Conservation (phyloP, 2,888 invertebrate genomes). For the Sisyra nigra region DNA sequence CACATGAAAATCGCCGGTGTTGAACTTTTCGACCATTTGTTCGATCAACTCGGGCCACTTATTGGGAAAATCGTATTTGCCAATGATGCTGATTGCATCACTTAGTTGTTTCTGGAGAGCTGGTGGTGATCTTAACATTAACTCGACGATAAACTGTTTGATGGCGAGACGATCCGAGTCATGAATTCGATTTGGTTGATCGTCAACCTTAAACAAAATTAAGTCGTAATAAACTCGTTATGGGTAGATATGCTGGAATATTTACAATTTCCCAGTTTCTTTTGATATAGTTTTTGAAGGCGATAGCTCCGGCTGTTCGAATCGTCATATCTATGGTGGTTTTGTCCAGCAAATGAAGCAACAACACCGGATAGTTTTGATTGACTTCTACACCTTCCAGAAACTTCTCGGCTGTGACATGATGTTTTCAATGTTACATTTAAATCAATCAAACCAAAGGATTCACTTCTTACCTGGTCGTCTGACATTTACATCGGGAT, state of each 20-base stretch:
- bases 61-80: slow-evolving; percentile 91
- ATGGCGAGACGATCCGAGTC: slow-evolving; percentile 60
- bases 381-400: slow-evolving; percentile 79
- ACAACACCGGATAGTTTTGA: slow-evolving; percentile 74
- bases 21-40: slow-evolving; percentile 87
- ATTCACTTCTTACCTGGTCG: slow-evolving; percentile 53
- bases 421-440: slow-evolving; percentile 9
- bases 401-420: slow-evolving; percentile 71
- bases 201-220: slow-evolving; percentile 37
- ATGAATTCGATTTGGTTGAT: slow-evolving; percentile 64
- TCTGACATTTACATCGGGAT: slow-evolving; percentile 63
- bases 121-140: slow-evolving; percentile 87
- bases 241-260: slow-evolving; percentile 13
- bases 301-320: slow-evolving; percentile 78
- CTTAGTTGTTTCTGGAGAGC: slow-evolving; percentile 86
- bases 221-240: not conserved
- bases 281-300: slow-evolving; percentile 94
- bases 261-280: slow-evolving; percentile 84
- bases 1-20: slow-evolving; percentile 78
- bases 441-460: not conserved
- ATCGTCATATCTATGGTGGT: slow-evolving; percentile 65
- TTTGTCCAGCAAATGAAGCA: slow-evolving; percentile 76
- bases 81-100: slow-evolving; percentile 90
- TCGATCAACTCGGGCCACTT: slow-evolving; percentile 90
- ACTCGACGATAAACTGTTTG: slow-evolving; percentile 70